Percentiles rank a stretch among this genome's conserved stretches.
phyloP scores from a whole-genome alignment of 2,888 invertebrate species.

The Blastobasis lacticolella region DNA sequence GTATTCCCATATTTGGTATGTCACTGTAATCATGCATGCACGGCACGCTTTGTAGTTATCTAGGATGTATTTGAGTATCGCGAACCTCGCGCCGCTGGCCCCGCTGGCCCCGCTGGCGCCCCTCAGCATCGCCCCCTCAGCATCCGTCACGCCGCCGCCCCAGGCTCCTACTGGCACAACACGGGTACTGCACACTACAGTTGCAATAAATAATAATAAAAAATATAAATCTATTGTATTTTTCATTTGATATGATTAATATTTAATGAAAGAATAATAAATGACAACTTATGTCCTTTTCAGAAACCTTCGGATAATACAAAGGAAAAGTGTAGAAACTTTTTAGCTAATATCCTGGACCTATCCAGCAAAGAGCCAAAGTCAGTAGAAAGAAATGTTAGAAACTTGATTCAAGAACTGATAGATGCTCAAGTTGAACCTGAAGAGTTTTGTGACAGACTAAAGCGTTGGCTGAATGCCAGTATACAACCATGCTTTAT shows the following conservation, averaged over 20 bases:
- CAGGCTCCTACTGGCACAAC: slow-evolving; percentile 39
- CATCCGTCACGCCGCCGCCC: slow-evolving; percentile 24
- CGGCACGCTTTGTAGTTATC: not conserved
- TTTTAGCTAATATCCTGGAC: slow-evolving; percentile 95
- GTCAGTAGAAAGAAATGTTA: slow-evolving; percentile 92
- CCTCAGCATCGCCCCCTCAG: slow-evolving; percentile 24
- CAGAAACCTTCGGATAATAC: slow-evolving; percentile 81
- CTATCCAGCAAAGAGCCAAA: slow-evolving; percentile 96
- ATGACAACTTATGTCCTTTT: not conserved
- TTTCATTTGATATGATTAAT: too few species aligned
- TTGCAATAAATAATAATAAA: too few species aligned
- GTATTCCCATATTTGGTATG: too few species aligned
- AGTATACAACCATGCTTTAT: slow-evolving; percentile 99
- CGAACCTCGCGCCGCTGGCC: slow-evolving; percentile 39
- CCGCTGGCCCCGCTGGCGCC: slow-evolving; percentile 36
- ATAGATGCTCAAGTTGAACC: slow-evolving; percentile 97
- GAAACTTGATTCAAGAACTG: slow-evolving; percentile 94
- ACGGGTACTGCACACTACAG: slow-evolving; percentile 17
- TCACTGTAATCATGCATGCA: not conserved
- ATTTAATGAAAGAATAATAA: too few species aligned
- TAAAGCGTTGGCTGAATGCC: slow-evolving; percentile 95
- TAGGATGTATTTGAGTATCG: slow-evolving; percentile 10
- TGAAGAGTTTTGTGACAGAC: slow-evolving; percentile 95
- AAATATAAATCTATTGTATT: too few species aligned
- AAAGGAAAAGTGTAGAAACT: slow-evolving; percentile 98